phyloP scores from a whole-genome alignment of 2,113 vertebrate species.

The Apodemus sylvaticus region DNA sequence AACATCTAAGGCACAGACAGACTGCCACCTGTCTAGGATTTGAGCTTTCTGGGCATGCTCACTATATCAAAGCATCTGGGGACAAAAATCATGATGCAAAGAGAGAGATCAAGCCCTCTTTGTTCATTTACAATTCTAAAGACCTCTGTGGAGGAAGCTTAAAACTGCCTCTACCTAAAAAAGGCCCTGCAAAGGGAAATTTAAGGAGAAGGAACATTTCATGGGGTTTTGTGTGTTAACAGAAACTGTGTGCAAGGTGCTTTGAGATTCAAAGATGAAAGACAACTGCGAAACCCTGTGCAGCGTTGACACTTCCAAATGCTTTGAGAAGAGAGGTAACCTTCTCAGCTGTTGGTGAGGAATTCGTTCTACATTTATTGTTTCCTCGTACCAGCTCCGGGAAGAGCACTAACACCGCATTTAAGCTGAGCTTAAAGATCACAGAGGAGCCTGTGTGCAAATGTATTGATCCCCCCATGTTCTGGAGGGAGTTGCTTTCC shows the following conservation, averaged over 20 bases:
- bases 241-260: conserved; percentile 55
- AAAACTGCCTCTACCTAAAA: conserved; percentile 19
- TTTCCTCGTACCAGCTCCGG: neutral
- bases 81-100: conserved; percentile 56
- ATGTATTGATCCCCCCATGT: neutral
- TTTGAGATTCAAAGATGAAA: conserved; percentile 72
- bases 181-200: conserved; percentile 28
- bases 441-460: neutral
- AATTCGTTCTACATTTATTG: conserved; percentile 7
- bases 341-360: conserved; percentile 55
- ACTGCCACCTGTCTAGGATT: conserved; percentile 74
- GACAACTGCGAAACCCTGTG: neutral
- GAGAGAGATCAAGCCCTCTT: conserved; percentile 57
- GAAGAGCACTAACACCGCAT: neutral
- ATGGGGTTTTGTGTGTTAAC: conserved; percentile 62
- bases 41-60: conserved; percentile 55
- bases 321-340: neutral
- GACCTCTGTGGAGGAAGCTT: neutral
- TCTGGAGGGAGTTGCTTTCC: neutral
- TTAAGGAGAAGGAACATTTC: conserved; percentile 59
- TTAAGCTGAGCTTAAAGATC: conserved; percentile 31
- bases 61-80: conserved; percentile 60
- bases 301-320: neutral
- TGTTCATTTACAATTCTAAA: conserved; percentile 52
- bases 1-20: conserved; percentile 42